phyloP scores from a whole-genome alignment of 2,113 vertebrate species.

The Lycaon pictus region DNA sequence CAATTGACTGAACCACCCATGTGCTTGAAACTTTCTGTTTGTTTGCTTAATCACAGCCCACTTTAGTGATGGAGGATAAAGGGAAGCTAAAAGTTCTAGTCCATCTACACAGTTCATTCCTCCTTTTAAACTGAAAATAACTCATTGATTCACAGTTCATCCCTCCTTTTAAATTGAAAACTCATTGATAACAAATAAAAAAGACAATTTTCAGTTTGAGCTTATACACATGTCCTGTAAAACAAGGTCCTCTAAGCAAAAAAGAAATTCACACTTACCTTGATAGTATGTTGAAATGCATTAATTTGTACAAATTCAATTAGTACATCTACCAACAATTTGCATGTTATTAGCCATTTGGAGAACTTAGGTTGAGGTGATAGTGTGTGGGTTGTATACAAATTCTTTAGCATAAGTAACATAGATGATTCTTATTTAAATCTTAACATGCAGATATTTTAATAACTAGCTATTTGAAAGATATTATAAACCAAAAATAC shows the following conservation, averaged over 20 bases:
- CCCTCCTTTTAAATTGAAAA: not conserved
- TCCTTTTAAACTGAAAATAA: not conserved
- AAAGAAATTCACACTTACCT: not conserved
- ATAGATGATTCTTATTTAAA: not conserved
- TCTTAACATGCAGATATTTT: not conserved
- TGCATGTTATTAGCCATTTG: not conserved
- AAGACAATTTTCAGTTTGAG: not conserved
- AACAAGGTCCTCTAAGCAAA: not conserved
- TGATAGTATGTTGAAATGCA: not conserved
- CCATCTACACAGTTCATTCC: not conserved
- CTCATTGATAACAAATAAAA: not conserved
- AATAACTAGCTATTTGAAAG: conserved; percentile 6
- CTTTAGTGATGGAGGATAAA: not conserved
- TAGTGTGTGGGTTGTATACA: not conserved
- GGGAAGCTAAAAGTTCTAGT: not conserved
- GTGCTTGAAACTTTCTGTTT: not conserved
- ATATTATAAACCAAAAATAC: not conserved
- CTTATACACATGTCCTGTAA: not conserved
- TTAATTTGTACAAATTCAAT: not conserved
- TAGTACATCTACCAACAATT: not conserved
- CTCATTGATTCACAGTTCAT: no score
- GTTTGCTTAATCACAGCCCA: not conserved
- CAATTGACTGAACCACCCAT: not conserved
- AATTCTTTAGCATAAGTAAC: not conserved
- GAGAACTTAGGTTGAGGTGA: not conserved